Base-by-base conservation (phyloP, 2,113 vertebrate genomes). In the Notechis scutatus region DNA sequence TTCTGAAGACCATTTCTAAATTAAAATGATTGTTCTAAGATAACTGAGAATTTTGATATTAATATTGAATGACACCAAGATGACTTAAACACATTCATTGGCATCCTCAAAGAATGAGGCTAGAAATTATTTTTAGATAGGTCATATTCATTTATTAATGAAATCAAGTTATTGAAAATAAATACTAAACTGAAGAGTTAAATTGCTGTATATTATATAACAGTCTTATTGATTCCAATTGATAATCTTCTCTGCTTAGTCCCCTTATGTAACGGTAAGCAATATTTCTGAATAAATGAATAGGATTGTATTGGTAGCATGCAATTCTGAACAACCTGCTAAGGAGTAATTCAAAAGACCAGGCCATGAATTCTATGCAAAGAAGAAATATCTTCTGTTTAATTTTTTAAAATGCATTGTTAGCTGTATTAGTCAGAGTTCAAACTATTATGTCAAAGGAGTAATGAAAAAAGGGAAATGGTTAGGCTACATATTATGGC, bases 381-480 rank as follows among this genome's bases (percentile, higher is more conserved):
- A 81, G 6, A 34, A 81, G 6, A 20, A 21, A 69, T 42, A 90
- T 93, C 55, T 94, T 93, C 92, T 90, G 93, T 95, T 97, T 96
- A 54, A 89, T 89, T 26, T 61, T 61, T 10, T 10, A 94, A 87
- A 64, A 23, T 59, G 69, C 34, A 57, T 90, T 8, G 64, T 69
- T 54, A 64, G 9, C 15, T 93, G 24, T n/a, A 26, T 94, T 95
- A 93, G 90, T 50, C 23, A 23, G 42, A 88, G 91, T 90, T 85
- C 64, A 94, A 91, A 0, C n/a, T 39, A 81, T 81, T 81, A 39
- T 20, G 7, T 81, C 69, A 39, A 81, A 39, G 18, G 34, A 20
- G 34, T 39, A 57, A 89, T 89, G 15, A 54, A 88, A 81, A 92
- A 94, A 93, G 94, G 91, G 92, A 91, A 96, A 85, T 92, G 64